A percentile compares a stretch with the other conserved stretches of the same genome.
Evolutionary conservation across 2,888 invertebrate species (phyloP).

Genomic region (Stictocephala bisonia): DNA sequence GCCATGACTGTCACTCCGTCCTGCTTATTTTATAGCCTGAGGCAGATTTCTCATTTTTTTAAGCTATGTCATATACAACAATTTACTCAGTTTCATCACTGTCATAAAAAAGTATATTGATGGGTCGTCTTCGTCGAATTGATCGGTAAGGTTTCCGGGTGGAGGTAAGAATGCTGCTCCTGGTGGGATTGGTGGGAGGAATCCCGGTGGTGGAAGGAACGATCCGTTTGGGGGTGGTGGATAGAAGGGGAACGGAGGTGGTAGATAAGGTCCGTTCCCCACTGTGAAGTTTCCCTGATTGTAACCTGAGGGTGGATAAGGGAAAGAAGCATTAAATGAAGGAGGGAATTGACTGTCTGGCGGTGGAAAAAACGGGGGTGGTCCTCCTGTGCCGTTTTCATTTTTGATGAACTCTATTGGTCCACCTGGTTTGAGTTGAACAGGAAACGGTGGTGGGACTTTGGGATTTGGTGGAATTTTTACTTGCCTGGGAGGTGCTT

Average conservation of each 20-base stretch:
- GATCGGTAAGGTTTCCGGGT: conserved; percentile 75
- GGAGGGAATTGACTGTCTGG: conserved; percentile 66
- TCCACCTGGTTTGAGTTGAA: conserved; percentile 86
- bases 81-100: too few species aligned
- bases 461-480: conserved; percentile 85
- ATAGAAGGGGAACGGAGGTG: conserved; percentile 62
- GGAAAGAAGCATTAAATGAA: conserved; percentile 15
- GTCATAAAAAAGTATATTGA: conserved; percentile 90
- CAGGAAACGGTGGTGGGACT: conserved; percentile 93
- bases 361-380: conserved; percentile 69
- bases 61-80: too few species aligned
- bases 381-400: conserved; percentile 73
- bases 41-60: too few species aligned
- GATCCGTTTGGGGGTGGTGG: conserved; percentile 67
- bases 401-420: conserved; percentile 85
- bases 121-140: conserved; percentile 90
- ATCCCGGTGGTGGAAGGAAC: conserved; percentile 62
- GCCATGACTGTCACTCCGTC: too few species aligned
- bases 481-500: conserved; percentile 85
- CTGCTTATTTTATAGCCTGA: too few species aligned
- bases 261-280: conserved; percentile 68
- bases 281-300: conserved; percentile 73
- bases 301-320: conserved; percentile 69
- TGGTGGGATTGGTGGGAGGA: conserved; percentile 67
- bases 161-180: conserved; percentile 69